A percentile compares a stretch with the other conserved stretches of the same genome.
Evolutionary conservation across 2,888 invertebrate species (phyloP).

Genomic region (Dorcus parallelipipedus): DNA sequence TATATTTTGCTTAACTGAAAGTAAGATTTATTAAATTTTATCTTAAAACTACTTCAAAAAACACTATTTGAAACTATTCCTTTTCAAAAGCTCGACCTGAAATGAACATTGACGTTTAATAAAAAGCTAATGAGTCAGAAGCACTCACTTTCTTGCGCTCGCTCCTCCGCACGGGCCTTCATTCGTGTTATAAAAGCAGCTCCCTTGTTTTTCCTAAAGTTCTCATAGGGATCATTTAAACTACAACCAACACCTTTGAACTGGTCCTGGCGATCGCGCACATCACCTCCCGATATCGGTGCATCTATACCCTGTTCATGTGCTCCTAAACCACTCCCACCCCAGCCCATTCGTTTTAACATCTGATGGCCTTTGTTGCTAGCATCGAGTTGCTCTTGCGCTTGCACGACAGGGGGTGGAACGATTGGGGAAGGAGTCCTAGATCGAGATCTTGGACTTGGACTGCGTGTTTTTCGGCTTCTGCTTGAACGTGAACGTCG

Average conservation of each 20-base stretch:
- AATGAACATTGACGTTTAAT: not conserved
- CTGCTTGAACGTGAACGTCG: constrained; percentile 46
- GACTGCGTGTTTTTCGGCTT: constrained; percentile 49
- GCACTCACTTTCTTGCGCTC: constrained; percentile 49
- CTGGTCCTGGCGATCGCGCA: constrained; percentile 86
- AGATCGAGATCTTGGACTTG: constrained; percentile 45
- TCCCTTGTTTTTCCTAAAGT: constrained; percentile 93
- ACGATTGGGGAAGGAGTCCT: constrained; percentile 33
- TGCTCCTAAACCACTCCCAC: constrained; percentile 88
- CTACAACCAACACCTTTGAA: constrained; percentile 94
- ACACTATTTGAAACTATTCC: constrained; percentile 1
- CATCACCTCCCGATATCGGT: constrained; percentile 89
- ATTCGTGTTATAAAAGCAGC: constrained; percentile 92
- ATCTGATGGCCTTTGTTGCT: constrained; percentile 97
- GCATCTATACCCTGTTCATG: constrained; percentile 95
- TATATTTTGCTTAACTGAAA: too few species aligned
- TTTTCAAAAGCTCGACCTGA: constrained; percentile 6
- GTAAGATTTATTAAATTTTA: too few species aligned
- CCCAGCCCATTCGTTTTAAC: constrained; percentile 98
- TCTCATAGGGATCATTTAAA: constrained; percentile 93
- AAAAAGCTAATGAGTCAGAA: not conserved
- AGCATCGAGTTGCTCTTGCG: constrained; percentile 67
- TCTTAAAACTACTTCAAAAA: too few species aligned
- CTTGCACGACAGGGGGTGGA: constrained; percentile 1
- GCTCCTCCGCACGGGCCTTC: constrained; percentile 84